A percentile compares a stretch with the other conserved stretches of the same genome.
Evolutionary conservation across 2,113 vertebrate genomes (phyloP).

Genomic region (Pollachius pollachius): DNA sequence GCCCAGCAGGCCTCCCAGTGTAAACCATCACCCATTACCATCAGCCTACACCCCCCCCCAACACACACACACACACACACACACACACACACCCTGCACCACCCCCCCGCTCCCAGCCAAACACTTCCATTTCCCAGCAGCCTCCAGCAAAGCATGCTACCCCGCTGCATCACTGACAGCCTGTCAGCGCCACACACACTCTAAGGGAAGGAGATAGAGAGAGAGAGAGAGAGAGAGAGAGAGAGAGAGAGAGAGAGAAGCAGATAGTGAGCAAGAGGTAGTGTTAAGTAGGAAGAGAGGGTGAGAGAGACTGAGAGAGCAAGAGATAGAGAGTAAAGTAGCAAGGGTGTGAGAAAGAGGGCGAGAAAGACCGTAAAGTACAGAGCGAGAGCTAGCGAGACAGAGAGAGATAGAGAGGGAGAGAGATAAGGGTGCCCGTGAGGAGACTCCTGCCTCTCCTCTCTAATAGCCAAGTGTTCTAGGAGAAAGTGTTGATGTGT

Average conservation of each 20-base stretch:
- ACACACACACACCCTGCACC: neutral
- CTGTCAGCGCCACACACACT: constrained; percentile 31
- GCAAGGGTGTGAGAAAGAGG: too few species aligned
- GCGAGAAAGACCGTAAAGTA: too few species aligned
- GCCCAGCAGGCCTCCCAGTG: constrained; percentile 57
- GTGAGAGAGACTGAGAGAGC: neutral
- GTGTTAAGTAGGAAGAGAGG: too few species aligned
- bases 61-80: neutral
- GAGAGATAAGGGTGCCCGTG: neutral
- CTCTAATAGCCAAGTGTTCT: constrained; percentile 35
- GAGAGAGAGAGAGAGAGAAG: too few species aligned
- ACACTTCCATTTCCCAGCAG: constrained; percentile 23
- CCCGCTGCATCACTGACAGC: constrained; percentile 36
- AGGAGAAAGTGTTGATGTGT: constrained; percentile 31
- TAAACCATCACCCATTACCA: constrained; percentile 63
- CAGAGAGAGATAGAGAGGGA: constrained; percentile 25
- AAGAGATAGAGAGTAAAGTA: neutral
- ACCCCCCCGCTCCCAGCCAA: too few species aligned
- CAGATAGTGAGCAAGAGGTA: too few species aligned
- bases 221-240: neutral
- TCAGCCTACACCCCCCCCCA: constrained; percentile 37
- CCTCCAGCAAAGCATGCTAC: constrained; percentile 38
- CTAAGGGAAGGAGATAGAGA: constrained; percentile 7
- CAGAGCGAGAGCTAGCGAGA: neutral
- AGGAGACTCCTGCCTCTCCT: constrained; percentile 31